Base-by-base conservation (phyloP, 2,113 vertebrate species). In the Atlantisia rogersi region DNA sequence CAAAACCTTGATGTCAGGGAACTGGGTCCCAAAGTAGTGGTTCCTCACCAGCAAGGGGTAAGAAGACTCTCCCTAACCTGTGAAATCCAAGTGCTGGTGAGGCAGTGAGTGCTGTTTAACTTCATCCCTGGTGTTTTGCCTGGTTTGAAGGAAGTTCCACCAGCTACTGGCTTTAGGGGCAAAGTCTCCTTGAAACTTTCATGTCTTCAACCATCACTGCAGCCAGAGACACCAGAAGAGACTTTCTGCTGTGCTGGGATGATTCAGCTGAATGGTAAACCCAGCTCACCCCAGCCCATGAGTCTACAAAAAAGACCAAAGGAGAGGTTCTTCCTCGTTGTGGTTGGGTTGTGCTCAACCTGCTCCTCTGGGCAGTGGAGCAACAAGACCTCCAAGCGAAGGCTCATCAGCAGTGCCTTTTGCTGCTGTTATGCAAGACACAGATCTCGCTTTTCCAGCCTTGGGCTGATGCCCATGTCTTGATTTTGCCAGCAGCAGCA, bases 271-370 rank as follows among this genome's bases (percentile, higher is more conserved):
- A 82, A 87, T 58, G 19, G 35, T 22, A 53, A 19, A 90, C 62
- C 0, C 78, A 63, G 8, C 8, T 6, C 11, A 10, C 16, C 8
- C 4, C 37, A 12, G 12, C 15, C 42, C 11, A 0, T 55, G 28
- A 32, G 18, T 28, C 22, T 28, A n/a, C 17, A 50, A n/a, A 46
- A 63, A 18, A 62, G 15, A 26, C 35, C 0, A 1, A 4, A 6
- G 2, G 37, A 28, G 44, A 64, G 10, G 4, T 52, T 71, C 48
- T 22, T 69, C 68, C 44, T 79, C 2, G 1, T 4, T 22, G 5
- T 1, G 25, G 29, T n/a, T 58, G 71, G 35, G 16, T 55, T 1
- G 0, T 63, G 29, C 78, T 21, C 25, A 56, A 37, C 5, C n/a
- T 42, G 59, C 24, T 71, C 29, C 52, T 77, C 39, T 35, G 78